Percentiles rank a stretch among this genome's conserved stretches.
phyloP scores from a whole-genome alignment of 2,888 invertebrate species.

The Parelbella ahira region DNA sequence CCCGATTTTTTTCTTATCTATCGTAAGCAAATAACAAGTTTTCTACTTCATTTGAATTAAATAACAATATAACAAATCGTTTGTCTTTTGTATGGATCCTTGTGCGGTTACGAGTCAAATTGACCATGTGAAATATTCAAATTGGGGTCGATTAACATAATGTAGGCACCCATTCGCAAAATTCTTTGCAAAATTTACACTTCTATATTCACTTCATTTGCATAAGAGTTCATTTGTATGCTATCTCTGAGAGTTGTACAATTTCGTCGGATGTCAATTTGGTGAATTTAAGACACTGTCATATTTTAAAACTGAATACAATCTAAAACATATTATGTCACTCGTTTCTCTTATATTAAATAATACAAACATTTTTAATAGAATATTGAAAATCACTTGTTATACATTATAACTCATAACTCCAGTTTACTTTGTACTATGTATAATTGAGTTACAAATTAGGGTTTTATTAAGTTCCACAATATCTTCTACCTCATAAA shows the following conservation, averaged over 20 bases:
- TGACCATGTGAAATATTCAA: slow-evolving; percentile 67
- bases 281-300: too few species aligned
- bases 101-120: slow-evolving; percentile 62
- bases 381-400: too few species aligned
- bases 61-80: slow-evolving; percentile 48
- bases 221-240: slow-evolving; percentile 32
- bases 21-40: slow-evolving; percentile 10
- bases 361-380: too few species aligned
- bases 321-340: too few species aligned
- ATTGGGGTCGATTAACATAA: slow-evolving; percentile 38
- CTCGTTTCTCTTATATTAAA: too few species aligned
- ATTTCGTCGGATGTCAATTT: too few species aligned
- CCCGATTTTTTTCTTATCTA: background rate
- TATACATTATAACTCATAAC: too few species aligned
- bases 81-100: slow-evolving; percentile 31
- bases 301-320: too few species aligned
- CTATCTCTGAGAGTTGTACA: slow-evolving; percentile 1
- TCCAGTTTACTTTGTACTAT: too few species aligned
- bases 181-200: slow-evolving; percentile 41
- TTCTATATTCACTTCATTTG: slow-evolving; percentile 41
- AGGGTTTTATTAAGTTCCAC: too few species aligned
- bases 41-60: slow-evolving; percentile 55
- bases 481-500: too few species aligned
- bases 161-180: slow-evolving; percentile 33
- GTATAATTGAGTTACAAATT: too few species aligned